Evolutionary conservation across 2,888 invertebrate genomes (phyloP), one percentile per base, ranked within the genome.

Genomic region (Cotesia congregata): DNA sequence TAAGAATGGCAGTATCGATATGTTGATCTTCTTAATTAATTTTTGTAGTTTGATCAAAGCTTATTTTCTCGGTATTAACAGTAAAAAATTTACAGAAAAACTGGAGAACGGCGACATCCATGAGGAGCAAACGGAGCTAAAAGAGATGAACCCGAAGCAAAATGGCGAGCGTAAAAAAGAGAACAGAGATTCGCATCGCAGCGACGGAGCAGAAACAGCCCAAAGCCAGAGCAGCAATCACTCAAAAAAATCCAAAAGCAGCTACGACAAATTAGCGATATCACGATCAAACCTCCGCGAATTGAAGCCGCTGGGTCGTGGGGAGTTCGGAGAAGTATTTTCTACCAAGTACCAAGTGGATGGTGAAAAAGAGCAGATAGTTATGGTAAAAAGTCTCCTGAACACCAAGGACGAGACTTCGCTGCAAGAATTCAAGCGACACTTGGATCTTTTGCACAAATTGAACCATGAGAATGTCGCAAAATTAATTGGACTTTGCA

Each of bases 261-360:
- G 93, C 77, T 95, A 94, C 84, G 97, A 97, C 81, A 94, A 95
- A 83, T 90, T 97, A 9, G 91, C 94, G 0, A 91, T 95, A 69
- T 94, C 96, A 0, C 91, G 97, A 50, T 92, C 93, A 1, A 91
- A 95, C 76, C 90, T 98, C 0, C 93, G 93, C 0, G 95, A 95
- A 30, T 89, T 93, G 72, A 89, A 89, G 65, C 89, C 89, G 0
- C 81, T 89, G 0, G 95, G 97, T 17, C 94, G 97, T 38, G 97
- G 98, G 0, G 96, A 97, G 84, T 98, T 97, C 85, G 98, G 98
- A 0, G 98, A 98, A 83, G 95, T 98, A 0, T 94, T 95, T 84
- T 91, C 97, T 61, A 97, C 95, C 69, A 96, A 92, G 85, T 93
- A 87, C 88, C 89, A 86, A 77, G 84, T 82, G 1, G 86, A 87